A percentile compares a stretch with the other conserved stretches of the same genome.
Evolutionary conservation across 2,888 invertebrate species (phyloP).

Genomic region (Hyposoter didymator): DNA sequence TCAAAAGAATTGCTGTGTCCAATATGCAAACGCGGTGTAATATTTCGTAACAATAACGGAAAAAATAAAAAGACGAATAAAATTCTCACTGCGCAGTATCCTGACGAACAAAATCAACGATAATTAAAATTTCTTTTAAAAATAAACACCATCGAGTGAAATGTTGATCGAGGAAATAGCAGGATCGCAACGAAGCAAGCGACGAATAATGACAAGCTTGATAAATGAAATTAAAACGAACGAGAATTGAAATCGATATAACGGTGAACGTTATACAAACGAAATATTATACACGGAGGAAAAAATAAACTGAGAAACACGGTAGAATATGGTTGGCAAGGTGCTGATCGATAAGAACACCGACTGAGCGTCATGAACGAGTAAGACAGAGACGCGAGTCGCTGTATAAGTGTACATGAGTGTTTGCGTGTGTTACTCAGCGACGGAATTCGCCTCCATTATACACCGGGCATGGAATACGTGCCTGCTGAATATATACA

Average conservation of each 20-base stretch:
- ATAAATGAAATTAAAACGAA: conserved; percentile 10
- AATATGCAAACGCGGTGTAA: neutral
- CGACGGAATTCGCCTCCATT: conserved; percentile 50
- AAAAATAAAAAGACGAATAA: neutral
- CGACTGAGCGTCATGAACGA: conserved; percentile 29
- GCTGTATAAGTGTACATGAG: conserved; percentile 1
- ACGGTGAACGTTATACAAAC: conserved; percentile 42
- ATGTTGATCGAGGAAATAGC: neutral
- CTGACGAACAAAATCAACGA: neutral
- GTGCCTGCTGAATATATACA: conserved; percentile 24
- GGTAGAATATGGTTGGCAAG: conserved; percentile 51
- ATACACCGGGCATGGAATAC: conserved; percentile 37
- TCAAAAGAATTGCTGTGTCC: neutral
- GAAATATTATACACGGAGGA: conserved; percentile 46
- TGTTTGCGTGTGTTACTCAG: conserved; percentile 44
- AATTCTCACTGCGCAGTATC: neutral
- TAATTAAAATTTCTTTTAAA: neutral
- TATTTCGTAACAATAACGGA: neutral
- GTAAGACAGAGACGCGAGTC: conserved; percentile 34
- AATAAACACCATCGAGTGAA: neutral
- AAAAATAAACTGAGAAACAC: conserved; percentile 36
- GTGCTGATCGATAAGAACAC: conserved; percentile 64
- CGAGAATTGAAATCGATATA: conserved; percentile 45
- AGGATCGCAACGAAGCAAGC: neutral
- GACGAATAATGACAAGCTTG: neutral